Percentiles rank a stretch among this genome's conserved stretches.
phyloP scores from a whole-genome alignment of 2,113 vertebrate genomes.

The Lucifuga dentata region DNA sequence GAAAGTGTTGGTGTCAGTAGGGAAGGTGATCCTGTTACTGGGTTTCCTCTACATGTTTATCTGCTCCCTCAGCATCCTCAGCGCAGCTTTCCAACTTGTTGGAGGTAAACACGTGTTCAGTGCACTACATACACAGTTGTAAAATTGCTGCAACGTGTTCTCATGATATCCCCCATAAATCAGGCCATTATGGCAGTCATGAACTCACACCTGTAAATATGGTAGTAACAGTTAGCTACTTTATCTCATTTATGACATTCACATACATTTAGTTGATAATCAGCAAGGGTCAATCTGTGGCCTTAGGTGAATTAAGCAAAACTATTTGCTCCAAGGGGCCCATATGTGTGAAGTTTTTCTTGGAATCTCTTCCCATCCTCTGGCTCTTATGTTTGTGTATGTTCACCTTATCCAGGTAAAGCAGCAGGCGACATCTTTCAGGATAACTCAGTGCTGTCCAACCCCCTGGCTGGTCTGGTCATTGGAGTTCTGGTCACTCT shows the following conservation, averaged over 20 bases:
- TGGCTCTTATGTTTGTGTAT: too few species aligned
- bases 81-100: slow-evolving; percentile 95
- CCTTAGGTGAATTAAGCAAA: too few species aligned
- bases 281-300: too few species aligned
- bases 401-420: slow-evolving; percentile 84
- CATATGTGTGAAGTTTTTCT: too few species aligned
- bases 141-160: too few species aligned
- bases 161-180: background rate
- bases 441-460: slow-evolving; percentile 89
- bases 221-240: background rate
- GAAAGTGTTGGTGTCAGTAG: slow-evolving; percentile 79
- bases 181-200: background rate
- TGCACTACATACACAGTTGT: too few species aligned
- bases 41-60: slow-evolving; percentile 93
- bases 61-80: slow-evolving; percentile 93
- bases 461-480: slow-evolving; percentile 93
- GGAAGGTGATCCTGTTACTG: slow-evolving; percentile 85
- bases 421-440: slow-evolving; percentile 93
- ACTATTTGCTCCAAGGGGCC: too few species aligned
- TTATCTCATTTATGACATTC: background rate
- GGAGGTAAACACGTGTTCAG: slow-evolving; percentile 85
- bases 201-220: too few species aligned
- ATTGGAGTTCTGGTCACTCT: slow-evolving; percentile 95
- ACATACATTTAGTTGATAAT: too few species aligned
- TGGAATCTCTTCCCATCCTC: too few species aligned